These are phyloP conservation scores for Acleris holmiana DNA, from an alignment of 2,888 invertebrate species.

Conservation along the genomic window DNA sequence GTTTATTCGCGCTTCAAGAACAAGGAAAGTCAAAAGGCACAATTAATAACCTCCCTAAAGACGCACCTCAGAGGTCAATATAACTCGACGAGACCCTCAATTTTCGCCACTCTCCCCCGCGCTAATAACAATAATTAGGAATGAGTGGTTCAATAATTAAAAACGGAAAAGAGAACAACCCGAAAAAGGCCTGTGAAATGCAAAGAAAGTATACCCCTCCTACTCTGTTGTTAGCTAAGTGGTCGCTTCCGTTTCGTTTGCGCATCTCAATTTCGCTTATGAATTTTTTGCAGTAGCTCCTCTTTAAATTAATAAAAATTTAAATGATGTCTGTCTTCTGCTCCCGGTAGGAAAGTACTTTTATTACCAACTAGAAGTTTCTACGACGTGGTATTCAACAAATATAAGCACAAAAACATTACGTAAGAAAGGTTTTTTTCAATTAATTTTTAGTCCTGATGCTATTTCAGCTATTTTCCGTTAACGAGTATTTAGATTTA, in stretches of 20 bases:
- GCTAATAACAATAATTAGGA: slow-evolving; percentile 86
- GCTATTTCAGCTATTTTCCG: too few species aligned
- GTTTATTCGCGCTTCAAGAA: slow-evolving; percentile 80
- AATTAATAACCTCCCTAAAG: slow-evolving; percentile 79
- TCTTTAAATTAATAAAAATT: slow-evolving; percentile 75
- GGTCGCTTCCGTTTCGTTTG: slow-evolving; percentile 53
- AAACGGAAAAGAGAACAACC: slow-evolving; percentile 83
- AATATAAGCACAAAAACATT: too few species aligned
- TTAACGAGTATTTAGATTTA: too few species aligned
- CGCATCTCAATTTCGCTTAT: slow-evolving; percentile 70
- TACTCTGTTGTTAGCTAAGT: slow-evolving; percentile 48
- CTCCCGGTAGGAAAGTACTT: slow-evolving; percentile 43
- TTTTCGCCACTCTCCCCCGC: slow-evolving; percentile 82
- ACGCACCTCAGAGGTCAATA: slow-evolving; percentile 81
- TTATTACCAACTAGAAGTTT: not conserved
- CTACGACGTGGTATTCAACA: not conserved
- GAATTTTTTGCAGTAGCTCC: slow-evolving; percentile 62
- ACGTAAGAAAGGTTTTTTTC: too few species aligned
- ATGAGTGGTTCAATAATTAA: slow-evolving; percentile 86
- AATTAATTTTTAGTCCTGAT: too few species aligned
- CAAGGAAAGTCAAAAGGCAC: slow-evolving; percentile 81
- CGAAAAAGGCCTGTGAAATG: slow-evolving; percentile 66
- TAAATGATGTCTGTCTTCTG: slow-evolving; percentile 55
- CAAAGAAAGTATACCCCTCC: slow-evolving; percentile 60
- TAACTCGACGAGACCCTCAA: slow-evolving; percentile 79